phyloP scores from a whole-genome alignment of 2,113 vertebrate genomes.

The Mobula hypostoma region DNA sequence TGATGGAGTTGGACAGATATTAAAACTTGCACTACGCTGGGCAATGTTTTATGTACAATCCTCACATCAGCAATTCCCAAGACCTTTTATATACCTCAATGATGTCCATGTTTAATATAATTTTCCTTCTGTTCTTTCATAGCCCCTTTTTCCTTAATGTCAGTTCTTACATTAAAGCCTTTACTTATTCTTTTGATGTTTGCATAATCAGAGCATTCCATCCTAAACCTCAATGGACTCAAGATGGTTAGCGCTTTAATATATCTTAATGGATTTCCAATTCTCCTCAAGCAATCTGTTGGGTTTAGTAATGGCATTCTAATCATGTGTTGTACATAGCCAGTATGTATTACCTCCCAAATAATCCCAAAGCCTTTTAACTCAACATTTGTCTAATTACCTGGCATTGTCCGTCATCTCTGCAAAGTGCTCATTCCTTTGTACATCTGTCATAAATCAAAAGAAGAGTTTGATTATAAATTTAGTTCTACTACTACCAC shows the following conservation, averaged over 20 bases:
- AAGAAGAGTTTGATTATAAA: not conserved
- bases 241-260: not conserved
- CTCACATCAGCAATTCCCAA: too few species aligned
- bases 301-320: not conserved
- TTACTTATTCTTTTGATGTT: not conserved
- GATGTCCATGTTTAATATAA: too few species aligned
- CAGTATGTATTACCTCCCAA: not conserved
- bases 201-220: not conserved
- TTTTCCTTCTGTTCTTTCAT: not conserved
- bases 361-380: not conserved
- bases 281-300: not conserved
- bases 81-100: too few species aligned
- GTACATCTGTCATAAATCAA: slow-evolving; percentile 13
- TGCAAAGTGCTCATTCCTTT: not conserved
- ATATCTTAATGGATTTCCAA: not conserved
- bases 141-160: not conserved
- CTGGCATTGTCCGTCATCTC: slow-evolving; percentile 3
- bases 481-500: not conserved
- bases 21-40: too few species aligned
- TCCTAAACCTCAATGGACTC: not conserved
- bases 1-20: not conserved
- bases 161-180: not conserved
- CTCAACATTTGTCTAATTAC: not conserved
- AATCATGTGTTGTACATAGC: not conserved
- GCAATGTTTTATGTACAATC: not conserved